Evolutionary conservation across 2,113 vertebrate species (phyloP), one percentile per base, ranked within the genome.

Genomic region (Merops nubicus): DNA sequence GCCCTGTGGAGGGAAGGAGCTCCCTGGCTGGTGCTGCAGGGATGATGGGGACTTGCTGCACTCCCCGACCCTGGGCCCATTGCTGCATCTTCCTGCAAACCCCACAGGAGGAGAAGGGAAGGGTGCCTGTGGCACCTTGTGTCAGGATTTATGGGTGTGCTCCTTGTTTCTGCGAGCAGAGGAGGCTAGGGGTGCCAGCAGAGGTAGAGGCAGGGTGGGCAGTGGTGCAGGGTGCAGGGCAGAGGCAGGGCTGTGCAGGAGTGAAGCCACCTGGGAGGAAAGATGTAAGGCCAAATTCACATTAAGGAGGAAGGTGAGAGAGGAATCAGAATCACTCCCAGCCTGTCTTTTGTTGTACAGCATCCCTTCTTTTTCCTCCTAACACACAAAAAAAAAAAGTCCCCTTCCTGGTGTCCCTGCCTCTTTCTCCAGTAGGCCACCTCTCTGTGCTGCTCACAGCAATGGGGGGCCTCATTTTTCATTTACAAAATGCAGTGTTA

Each of bases 131-230:
- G 68, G 19, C 6, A 9, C 20, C 15, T 8, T 4, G 29, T 12
- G 12, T 83, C 50, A 54, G 50, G 31, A 40, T 62, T 77, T 81
- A 42, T 16, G 23, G 25, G 11, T n/a, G 21, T 0, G 4, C 4
- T 62, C 22, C 42, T 45, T 59, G 10, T 31, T 73, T 57, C 34
- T 9, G 0, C 53, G 38, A 67, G 22, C 8, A 9, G 36, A 14
- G 40, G 15, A 15, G 33, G 10, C 38, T 48, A 2, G 0, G 31
- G 12, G 9, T 89, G 43, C 31, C 3, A 1, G 26, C 36, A 59
- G 51, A 33, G 36, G 56, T 40, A 68, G 60, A 53, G 47, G 31
- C 6, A 8, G 42, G 4, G 18, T 42, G 56, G 36, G 28, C 28
- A 33, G 31, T 28, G 54, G 15, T 57, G 36, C 7, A 0, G 48